phyloP scores from a whole-genome alignment of 2,888 invertebrate genomes.

The Acleris literana region DNA sequence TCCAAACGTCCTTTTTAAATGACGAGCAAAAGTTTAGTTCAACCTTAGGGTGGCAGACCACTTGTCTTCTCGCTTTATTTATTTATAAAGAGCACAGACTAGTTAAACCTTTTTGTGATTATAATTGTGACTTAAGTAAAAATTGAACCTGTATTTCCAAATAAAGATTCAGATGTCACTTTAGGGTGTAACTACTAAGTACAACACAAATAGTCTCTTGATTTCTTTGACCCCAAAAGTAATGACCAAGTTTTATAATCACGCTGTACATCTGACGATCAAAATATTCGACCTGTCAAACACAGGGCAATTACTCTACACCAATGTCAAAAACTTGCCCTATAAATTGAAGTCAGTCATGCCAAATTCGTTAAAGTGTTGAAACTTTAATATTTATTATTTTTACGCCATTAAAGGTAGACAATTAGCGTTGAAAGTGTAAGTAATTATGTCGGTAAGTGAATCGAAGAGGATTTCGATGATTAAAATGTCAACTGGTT shows the following conservation, averaged over 20 bases:
- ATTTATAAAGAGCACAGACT: no score
- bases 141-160: no score
- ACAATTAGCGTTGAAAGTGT: conserved; percentile 25
- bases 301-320: conserved; percentile 12
- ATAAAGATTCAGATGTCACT: no score
- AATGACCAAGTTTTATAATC: background rate
- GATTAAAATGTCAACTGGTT: conserved; percentile 17
- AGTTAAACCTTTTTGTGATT: no score
- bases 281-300: conserved; percentile 7
- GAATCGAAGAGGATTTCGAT: conserved; percentile 17
- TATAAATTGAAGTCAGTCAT: conserved; percentile 18
- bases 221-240: no score
- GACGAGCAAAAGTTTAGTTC: no score
- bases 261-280: background rate
- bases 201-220: no score
- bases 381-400: conserved; percentile 21
- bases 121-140: no score
- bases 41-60: no score
- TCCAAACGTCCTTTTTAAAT: no score
- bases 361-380: conserved; percentile 17
- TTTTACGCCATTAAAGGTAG: conserved; percentile 10
- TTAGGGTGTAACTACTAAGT: no score
- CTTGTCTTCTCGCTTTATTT: no score
- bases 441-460: conserved; percentile 5
- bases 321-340: conserved; percentile 7